Conservation (phyloP, 2,113 vertebrate genomes). For the Athene cunicularia region DNA sequence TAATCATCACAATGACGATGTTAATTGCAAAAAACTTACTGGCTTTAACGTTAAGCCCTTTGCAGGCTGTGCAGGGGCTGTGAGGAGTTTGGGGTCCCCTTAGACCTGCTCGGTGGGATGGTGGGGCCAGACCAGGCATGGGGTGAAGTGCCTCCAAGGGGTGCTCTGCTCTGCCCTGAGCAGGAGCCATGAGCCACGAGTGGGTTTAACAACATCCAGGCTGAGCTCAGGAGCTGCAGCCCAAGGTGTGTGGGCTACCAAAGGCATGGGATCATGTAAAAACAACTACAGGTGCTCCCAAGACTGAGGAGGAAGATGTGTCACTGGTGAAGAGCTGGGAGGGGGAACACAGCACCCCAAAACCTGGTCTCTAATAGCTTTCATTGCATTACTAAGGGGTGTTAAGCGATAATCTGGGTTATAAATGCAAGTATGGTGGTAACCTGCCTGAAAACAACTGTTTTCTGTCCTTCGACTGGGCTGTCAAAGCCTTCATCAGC, state of each 20-base stretch:
- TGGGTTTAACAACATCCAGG: not conserved
- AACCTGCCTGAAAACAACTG: not conserved
- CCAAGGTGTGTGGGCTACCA: too few relatives aligned
- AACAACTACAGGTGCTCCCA: not conserved
- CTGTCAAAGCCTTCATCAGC: fast-evolving
- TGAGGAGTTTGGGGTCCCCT: not conserved
- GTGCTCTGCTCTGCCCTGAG: not conserved
- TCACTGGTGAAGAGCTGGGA: not conserved
- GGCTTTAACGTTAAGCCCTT: not conserved
- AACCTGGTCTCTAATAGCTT: not conserved
- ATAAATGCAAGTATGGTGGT: fast-evolving
- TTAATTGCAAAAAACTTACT: fast-evolving
- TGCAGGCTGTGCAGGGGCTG: not conserved
- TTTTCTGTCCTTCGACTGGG: not conserved
- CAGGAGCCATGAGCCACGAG: not conserved
- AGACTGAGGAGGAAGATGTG: not conserved
- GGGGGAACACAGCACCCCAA: not conserved
- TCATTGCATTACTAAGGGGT: not conserved
- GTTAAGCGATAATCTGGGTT: not conserved
- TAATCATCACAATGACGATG: not conserved
- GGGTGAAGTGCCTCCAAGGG: not conserved
- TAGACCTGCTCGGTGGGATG: not conserved
- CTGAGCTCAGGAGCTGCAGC: not conserved
- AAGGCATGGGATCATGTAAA: not conserved
- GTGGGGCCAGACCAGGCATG: not conserved